Conservation (phyloP, 2,888 invertebrate species). For the Hirtodrosophila cameraria region DNA sequence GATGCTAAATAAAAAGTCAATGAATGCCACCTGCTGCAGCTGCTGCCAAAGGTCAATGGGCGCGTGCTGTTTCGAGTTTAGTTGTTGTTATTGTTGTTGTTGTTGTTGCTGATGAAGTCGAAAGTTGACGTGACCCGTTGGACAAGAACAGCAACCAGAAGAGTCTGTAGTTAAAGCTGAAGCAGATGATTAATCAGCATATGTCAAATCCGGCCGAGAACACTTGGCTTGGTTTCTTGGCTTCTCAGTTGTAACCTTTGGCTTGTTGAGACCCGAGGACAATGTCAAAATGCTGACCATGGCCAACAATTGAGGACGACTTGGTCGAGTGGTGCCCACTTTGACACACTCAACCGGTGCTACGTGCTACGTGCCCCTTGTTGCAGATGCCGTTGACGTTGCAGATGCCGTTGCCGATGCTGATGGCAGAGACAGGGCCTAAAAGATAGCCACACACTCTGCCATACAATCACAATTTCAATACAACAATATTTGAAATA, state of each 20-base stretch:
- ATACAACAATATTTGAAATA: constrained; percentile 81
- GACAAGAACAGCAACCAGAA: constrained; percentile 8
- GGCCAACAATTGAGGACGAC: constrained; percentile 46
- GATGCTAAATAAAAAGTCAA: constrained; percentile 44
- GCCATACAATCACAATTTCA: constrained; percentile 80
- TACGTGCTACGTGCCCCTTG: constrained; percentile 51
- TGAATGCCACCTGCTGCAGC: constrained; percentile 46
- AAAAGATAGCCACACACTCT: constrained; percentile 70
- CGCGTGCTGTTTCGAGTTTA: constrained; percentile 58
- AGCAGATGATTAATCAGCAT: constrained; percentile 61
- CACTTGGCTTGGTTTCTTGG: constrained; percentile 22
- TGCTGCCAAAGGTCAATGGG: constrained; percentile 63
- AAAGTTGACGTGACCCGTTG: constrained; percentile 67
- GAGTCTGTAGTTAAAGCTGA: constrained; percentile 10
- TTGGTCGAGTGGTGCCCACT: constrained; percentile 52
- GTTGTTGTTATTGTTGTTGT: neutral
- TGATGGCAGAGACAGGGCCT: no score
- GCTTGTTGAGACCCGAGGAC: constrained; percentile 26
- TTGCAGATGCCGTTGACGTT: constrained; percentile 73
- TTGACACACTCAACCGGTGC: constrained; percentile 59
- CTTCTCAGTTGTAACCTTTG: constrained; percentile 4
- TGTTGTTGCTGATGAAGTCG: constrained; percentile 36
- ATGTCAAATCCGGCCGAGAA: constrained; percentile 58
- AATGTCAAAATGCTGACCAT: constrained; percentile 58
- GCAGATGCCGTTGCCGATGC: no score